phyloP scores from a whole-genome alignment of 1,140 invertebrate genomes.

The Bombus waltoni region DNA sequence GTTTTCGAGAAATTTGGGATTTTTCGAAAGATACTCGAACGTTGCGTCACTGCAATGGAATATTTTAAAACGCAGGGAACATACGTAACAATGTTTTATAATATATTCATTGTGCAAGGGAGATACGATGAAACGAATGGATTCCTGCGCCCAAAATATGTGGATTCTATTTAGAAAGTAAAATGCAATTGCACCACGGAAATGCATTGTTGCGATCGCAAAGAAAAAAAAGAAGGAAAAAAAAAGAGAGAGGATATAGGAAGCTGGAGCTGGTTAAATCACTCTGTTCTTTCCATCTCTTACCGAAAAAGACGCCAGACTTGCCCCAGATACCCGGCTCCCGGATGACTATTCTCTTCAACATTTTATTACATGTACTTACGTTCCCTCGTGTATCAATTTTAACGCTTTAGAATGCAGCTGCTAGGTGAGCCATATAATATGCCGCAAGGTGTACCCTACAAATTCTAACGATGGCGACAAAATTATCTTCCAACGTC shows the following conservation, averaged over 20 bases:
- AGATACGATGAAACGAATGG: neutral
- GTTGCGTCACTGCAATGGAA: neutral
- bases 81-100: neutral
- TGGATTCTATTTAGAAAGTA: neutral
- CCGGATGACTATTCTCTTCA: neutral
- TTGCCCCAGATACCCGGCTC: neutral
- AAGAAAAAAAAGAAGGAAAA: too few relatives aligned
- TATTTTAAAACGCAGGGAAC: neutral
- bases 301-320: neutral
- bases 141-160: neutral
- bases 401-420: constrained; percentile 5
- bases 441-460: neutral
- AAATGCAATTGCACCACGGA: neutral
- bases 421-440: neutral
- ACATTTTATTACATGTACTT: constrained; percentile 13
- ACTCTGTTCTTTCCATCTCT: neutral
- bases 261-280: neutral
- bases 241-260: neutral
- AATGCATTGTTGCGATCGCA: neutral
- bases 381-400: neutral
- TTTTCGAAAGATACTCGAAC: too few relatives aligned
- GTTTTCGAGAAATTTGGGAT: neutral
- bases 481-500: neutral
- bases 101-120: too few relatives aligned
- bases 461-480: neutral